phyloP scores from a whole-genome alignment of 1,140 invertebrate genomes.

The Drosophila nebulosa region DNA sequence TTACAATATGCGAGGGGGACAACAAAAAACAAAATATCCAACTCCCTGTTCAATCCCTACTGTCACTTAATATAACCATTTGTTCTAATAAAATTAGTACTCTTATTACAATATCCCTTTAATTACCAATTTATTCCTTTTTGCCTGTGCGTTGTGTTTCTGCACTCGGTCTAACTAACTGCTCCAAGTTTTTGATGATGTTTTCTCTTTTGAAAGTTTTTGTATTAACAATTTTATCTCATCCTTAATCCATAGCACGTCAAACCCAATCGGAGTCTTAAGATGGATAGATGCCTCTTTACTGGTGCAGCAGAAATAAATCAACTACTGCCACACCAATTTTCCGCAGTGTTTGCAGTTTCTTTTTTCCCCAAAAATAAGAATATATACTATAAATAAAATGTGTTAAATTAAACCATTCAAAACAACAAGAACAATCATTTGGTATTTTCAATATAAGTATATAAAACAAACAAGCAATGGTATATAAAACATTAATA shows the following conservation, averaged over 20 bases:
- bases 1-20: too few relatives aligned
- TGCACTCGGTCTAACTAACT: background rate
- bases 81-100: too few relatives aligned
- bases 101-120: too few relatives aligned
- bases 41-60: too few relatives aligned
- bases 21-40: too few relatives aligned
- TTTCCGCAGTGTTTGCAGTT: conserved; percentile 44
- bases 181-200: background rate
- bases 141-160: background rate
- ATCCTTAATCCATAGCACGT: conserved; percentile 40
- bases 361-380: background rate
- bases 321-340: conserved; percentile 7
- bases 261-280: conserved; percentile 49
- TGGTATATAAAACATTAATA: background rate
- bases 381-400: conserved; percentile 37
- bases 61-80: too few relatives aligned
- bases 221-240: background rate
- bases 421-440: conserved; percentile 24
- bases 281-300: conserved; percentile 15
- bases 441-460: background rate
- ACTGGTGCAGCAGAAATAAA: conserved; percentile 8
- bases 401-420: conserved; percentile 27
- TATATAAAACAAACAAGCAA: background rate
- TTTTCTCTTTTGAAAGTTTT: background rate
- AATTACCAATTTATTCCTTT: too few relatives aligned